These are phyloP conservation scores for Cinara cedri DNA, from an alignment of 2,888 invertebrate species.

Conservation along the genomic window DNA sequence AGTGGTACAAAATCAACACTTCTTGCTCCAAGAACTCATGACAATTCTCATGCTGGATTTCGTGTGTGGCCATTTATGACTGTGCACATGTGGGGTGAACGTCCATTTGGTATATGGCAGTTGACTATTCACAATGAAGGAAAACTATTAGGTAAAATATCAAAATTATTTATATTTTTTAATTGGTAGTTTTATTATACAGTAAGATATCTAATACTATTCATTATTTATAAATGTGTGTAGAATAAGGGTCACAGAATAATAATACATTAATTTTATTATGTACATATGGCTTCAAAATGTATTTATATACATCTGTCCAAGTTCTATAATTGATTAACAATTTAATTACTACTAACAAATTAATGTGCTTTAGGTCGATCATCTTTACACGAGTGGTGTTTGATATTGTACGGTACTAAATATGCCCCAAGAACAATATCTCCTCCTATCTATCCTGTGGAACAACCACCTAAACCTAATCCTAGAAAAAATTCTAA, in stretches of 20 bases:
- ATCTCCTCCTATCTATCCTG: constrained; percentile 58
- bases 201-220: not conserved
- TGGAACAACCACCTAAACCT: constrained; percentile 58
- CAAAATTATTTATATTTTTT: constrained; percentile 62
- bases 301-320: constrained; percentile 3
- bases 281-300: not conserved
- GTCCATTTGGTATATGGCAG: constrained; percentile 91
- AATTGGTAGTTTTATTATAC: not conserved
- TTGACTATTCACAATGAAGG: constrained; percentile 96
- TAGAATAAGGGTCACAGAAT: not conserved
- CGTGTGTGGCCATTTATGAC: constrained; percentile 99
- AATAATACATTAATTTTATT: not conserved
- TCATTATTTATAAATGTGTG: constrained; percentile 25
- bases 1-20: constrained; percentile 86
- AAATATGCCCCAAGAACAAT: constrained; percentile 64
- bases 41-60: constrained; percentile 90
- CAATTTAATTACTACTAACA: constrained; percentile 40
- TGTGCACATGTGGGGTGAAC: constrained; percentile 98
- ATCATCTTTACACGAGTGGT: constrained; percentile 91
- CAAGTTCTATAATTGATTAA: constrained; percentile 26
- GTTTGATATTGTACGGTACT: constrained; percentile 90
- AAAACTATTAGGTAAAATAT: constrained; percentile 74
- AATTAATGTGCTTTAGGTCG: constrained; percentile 70
- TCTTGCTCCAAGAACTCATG: constrained; percentile 86
- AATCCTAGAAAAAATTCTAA: constrained; percentile 62